A percentile compares a stretch with the other conserved stretches of the same genome.
These are phyloP conservation scores for Ricordea florida DNA, from an alignment of 92 coral and sea anemone species.

Conservation along the genomic window DNA sequence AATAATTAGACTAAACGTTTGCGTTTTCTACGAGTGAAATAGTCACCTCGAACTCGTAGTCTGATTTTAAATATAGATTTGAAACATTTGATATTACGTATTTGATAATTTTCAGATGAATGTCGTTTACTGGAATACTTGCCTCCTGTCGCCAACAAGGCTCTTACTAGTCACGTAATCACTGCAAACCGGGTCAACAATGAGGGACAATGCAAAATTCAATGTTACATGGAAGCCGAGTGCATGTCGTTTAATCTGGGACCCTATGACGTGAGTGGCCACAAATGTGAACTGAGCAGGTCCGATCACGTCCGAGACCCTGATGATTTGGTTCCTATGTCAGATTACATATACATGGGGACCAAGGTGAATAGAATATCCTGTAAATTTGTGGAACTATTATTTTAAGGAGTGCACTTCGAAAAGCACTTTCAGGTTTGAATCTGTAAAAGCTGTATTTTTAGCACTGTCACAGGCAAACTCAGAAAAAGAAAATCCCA, in stretches of 20 bases:
- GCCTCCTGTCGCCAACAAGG: background rate
- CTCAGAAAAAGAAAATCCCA: no score
- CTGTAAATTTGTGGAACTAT: background rate
- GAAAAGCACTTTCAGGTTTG: no score
- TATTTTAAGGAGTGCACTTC: no score
- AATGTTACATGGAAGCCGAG: background rate
- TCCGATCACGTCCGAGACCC: constrained; percentile 43
- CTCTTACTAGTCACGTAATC: constrained; percentile 21
- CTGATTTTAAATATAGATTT: no score
- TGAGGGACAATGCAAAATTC: background rate
- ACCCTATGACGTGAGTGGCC: background rate
- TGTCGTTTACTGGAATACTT: background rate
- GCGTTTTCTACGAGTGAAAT: no score
- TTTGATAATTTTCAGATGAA: background rate
- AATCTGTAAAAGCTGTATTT: no score
- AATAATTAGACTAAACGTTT: no score
- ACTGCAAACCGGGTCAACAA: background rate
- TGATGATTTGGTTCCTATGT: background rate
- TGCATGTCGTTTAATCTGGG: constrained; percentile 34
- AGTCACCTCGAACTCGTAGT: no score
- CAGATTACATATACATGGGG: constrained; percentile 15
- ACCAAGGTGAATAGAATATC: background rate
- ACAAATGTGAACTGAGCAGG: constrained; percentile 28
- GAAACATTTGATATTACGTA: no score
- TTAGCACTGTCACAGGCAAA: no score